Base-by-base conservation (phyloP, 2,888 invertebrate species). In the Hypercompe scribonia region DNA sequence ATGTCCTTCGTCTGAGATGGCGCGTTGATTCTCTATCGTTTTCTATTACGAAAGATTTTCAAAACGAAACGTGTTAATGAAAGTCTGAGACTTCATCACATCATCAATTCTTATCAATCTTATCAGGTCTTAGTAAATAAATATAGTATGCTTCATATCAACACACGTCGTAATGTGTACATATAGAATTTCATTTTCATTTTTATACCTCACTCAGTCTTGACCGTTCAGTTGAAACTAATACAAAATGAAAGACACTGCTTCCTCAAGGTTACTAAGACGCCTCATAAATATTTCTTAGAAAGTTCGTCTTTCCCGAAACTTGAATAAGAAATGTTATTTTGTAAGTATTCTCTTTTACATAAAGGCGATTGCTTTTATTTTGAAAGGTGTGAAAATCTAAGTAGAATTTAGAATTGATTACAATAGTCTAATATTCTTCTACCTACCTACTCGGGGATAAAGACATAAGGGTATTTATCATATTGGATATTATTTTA, bases 151-250 rank as follows among this genome's bases (percentile, higher is more conserved):
- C 39, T 18, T 2, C 42, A 18, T 50, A 50, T 8, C 50, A 5
- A n/a, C 54, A n/a, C 54, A 4, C 7, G 28, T 1, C 0, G 58
- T 13, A 28, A 28, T 28, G 5, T 0, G 2, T 58, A 15, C 21
- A 21, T 21, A 46, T 73, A 83, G 36, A 50, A 72, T 72, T 75
- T 67, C 31, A 70, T 73, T 73, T 76, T 75, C 71, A 71, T 79
- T 70, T 77, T 58, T n/a, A 46, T 46, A 11, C 39, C 73, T 66
- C 33, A 50, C 64, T 70, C 63, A 66, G 50, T 71, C 68, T 75
- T 82, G 80, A 76, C 73, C 80, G 15, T 46, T 84, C 82, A 77
- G 58, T 61, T 80, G 80, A 73, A 28, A 82, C 73, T 82, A 82
- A 84, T 76, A 76, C 46, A 74, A 77, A 73, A 75, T 75, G 84